phyloP scores from a whole-genome alignment of 2,797 vertebrate species.

The Coregonus ussuriensis region DNA sequence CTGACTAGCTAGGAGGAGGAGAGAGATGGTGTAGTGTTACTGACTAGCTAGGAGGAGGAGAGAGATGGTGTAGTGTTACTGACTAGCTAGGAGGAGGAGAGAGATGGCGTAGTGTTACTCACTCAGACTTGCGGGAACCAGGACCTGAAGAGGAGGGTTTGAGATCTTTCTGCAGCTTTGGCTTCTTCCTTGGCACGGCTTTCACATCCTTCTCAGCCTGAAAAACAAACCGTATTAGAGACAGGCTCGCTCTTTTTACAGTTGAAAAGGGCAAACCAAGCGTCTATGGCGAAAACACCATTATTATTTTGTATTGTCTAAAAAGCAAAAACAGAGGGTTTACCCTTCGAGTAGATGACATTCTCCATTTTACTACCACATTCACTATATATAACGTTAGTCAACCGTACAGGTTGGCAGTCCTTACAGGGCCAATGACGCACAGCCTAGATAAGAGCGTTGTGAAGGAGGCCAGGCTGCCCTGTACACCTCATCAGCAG shows the following conservation, averaged over 20 bases:
- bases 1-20: too few relatives aligned
- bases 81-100: not conserved
- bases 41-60: too few relatives aligned
- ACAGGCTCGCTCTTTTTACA: not conserved
- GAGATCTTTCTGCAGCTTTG: constrained; percentile 74
- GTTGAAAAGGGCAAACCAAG: not conserved
- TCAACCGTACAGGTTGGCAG: not conserved
- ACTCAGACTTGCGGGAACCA: constrained; percentile 78
- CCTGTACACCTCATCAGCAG: not conserved
- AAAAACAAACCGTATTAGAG: constrained; percentile 24
- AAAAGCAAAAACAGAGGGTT: too few relatives aligned
- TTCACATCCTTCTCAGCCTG: constrained; percentile 75
- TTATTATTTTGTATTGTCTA: too few relatives aligned
- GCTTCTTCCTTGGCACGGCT: constrained; percentile 79
- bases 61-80: too few relatives aligned
- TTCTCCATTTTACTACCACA: not conserved
- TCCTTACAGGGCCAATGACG: not conserved
- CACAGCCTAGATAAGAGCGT: not conserved
- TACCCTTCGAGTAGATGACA: too few relatives aligned
- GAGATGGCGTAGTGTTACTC: constrained; percentile 59
- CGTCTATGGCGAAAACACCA: not conserved
- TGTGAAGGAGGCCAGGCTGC: not conserved
- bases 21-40: too few relatives aligned
- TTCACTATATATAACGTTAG: not conserved
- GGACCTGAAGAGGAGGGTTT: constrained; percentile 66